Percentiles rank a stretch among this genome's conserved stretches.
Evolutionary conservation across 2,113 vertebrate genomes (phyloP).

Genomic region (Candoia aspera): DNA sequence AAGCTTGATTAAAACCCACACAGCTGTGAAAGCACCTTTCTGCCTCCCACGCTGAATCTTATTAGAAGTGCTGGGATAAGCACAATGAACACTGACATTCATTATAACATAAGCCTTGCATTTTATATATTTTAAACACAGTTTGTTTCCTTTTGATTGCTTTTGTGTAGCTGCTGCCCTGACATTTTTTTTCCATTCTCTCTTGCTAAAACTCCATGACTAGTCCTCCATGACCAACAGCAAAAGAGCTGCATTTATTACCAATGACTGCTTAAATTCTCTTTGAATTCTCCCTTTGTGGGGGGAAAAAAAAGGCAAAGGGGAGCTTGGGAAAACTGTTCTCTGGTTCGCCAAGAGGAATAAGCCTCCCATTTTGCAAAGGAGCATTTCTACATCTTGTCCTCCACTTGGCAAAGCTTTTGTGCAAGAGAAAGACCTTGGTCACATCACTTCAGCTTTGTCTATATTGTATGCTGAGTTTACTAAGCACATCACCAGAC

Average conservation of each 20-base stretch:
- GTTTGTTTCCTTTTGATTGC: background rate
- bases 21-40: slow-evolving; percentile 2
- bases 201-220: background rate
- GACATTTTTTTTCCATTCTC: background rate
- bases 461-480: background rate
- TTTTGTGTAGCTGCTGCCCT: background rate
- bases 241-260: background rate
- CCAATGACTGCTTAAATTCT: background rate
- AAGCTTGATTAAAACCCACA: background rate
- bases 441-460: slow-evolving; percentile 3
- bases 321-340: slow-evolving; percentile 23
- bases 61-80: background rate
- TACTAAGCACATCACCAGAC: background rate
- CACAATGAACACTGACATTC: background rate
- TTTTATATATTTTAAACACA: background rate
- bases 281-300: rapidly evolving
- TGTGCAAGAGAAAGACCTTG: background rate
- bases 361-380: slow-evolving; percentile 13
- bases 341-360: slow-evolving; percentile 41
- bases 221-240: background rate
- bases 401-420: background rate
- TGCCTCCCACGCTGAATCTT: background rate
- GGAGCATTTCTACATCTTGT: background rate
- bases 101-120: background rate
- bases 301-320: background rate